Evolutionary conservation across 1,140 invertebrate genomes (phyloP), one percentile per base, ranked within the genome.

Genomic region (Steinernema khuongi): DNA sequence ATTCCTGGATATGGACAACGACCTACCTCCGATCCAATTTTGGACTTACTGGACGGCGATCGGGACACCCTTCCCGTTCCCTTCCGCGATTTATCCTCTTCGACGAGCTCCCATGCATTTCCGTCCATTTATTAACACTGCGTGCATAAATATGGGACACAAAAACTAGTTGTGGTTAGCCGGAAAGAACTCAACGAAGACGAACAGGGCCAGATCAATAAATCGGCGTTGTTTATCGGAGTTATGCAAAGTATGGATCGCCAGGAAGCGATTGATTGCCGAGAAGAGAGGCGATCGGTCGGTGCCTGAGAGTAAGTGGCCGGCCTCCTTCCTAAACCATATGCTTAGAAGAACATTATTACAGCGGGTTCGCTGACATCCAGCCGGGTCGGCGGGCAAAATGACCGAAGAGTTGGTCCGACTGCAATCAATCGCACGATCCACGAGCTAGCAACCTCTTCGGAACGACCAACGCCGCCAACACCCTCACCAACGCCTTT

Each of bases 271-370:
- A 60, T 7, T 22, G 50, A 60, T 60, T 60, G 50, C 26, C 26
- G 26, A 60, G 50, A 60, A n/a, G 50, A 22, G 50, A 60, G 26
- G 50, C 26, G 50, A 60, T 60, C 50, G 50, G 50, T 22, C 22
- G 50, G 11, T 60, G 50, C 11, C 36, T 41, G 50, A 26, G 50
- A 60, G 50, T 60, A 60, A 60, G 50, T 60, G 50, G 50, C 50
- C 50, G 50, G 4, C 50, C 50, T 60, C 50, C 50, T 26, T 60
- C 50, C 50, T 60, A 60, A 60, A 60, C 50, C 50, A 60, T 60
- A 60, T 60, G 50, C 50, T 60, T n/a, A n/a, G n/a, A 26, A 60
- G 50, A 60, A 60, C 50, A 60, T 60, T 60, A 60, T 60, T 60
- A 60, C 50, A 60, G 50, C 50, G 50, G 19, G 50, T 26, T 60